These are phyloP conservation scores for Anastatus disparis DNA, from an alignment of 1,140 invertebrate genomes.

Conservation along the genomic window DNA sequence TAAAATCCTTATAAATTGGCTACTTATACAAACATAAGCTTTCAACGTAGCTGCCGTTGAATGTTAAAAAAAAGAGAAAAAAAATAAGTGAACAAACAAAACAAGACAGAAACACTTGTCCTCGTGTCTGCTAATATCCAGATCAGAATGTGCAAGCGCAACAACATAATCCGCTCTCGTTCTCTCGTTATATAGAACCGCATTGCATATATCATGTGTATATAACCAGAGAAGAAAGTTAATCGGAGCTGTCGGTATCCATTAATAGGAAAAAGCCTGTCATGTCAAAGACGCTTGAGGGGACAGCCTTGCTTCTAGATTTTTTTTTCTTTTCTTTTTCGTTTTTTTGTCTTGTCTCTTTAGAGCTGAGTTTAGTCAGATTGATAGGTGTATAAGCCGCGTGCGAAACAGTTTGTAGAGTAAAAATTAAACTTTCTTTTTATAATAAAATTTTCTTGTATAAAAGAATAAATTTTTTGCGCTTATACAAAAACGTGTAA, in stretches of 20 bases:
- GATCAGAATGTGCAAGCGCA: neutral
- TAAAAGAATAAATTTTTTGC: no score
- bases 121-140: neutral
- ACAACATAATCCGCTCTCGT: conserved; percentile 11
- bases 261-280: conserved; percentile 33
- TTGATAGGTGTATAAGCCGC: conserved; percentile 18
- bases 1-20: no score
- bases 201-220: no score
- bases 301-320: neutral
- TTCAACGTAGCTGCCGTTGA: no score
- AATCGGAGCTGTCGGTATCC: conserved; percentile 32
- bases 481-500: no score
- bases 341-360: no score
- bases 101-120: neutral
- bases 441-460: no score
- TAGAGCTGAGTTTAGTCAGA: neutral
- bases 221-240: no score
- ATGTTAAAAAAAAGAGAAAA: no score
- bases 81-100: neutral
- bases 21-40: no score
- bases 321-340: neutral
- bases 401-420: conserved; percentile 34
- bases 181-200: neutral
- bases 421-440: no score
- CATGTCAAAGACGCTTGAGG: neutral